Conservation (phyloP, 2,113 vertebrate species). For the Meleagris gallopavo region DNA sequence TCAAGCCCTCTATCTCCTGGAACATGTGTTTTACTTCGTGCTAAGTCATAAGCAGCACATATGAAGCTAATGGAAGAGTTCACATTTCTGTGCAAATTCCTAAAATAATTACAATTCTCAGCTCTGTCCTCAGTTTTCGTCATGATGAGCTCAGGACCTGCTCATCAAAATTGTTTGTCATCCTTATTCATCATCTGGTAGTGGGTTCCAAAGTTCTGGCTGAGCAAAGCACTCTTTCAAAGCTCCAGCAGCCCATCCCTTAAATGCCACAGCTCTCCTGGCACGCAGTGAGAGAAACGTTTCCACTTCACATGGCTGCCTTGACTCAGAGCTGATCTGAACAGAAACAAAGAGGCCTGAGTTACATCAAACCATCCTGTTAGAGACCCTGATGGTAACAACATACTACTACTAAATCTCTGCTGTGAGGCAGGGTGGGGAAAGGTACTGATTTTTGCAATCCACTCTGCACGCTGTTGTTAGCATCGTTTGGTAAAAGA, state of each 20-base stretch:
- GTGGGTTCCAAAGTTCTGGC: background rate
- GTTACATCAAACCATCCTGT: background rate
- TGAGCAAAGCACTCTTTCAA: background rate
- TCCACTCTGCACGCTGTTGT: background rate
- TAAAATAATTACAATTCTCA: background rate
- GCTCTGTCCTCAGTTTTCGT: background rate
- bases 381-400: background rate
- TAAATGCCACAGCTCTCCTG: background rate
- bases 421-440: rapidly evolving
- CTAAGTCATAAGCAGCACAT: background rate
- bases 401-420: background rate
- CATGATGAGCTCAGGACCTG: background rate
- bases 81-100: background rate
- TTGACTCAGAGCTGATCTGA: background rate
- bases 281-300: rapidly evolving
- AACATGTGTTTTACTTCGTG: background rate
- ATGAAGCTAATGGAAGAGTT: background rate
- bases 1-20: background rate
- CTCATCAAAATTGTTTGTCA: background rate
- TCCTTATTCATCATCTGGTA: background rate
- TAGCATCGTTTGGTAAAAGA: background rate
- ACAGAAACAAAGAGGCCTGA: background rate
- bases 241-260: background rate
- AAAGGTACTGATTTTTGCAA: background rate
- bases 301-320: background rate